Evolutionary conservation across 2,797 vertebrate species (phyloP).

Genomic region (Mormyrus proboscirostris): DNA sequence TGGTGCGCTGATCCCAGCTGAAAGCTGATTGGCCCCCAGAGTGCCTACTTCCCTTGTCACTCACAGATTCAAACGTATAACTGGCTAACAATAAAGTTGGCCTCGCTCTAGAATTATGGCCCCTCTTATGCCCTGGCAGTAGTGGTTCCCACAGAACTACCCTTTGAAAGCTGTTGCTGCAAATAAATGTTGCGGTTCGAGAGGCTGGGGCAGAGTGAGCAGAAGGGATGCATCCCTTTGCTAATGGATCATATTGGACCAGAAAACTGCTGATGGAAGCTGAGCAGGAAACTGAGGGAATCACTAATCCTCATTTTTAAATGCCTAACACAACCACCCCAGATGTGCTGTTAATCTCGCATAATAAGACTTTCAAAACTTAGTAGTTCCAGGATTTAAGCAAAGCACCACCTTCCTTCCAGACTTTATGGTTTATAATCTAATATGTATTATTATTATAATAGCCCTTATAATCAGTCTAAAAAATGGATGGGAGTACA

Average conservation of each 20-base stretch:
- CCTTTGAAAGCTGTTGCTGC: background rate
- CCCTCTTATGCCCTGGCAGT: background rate
- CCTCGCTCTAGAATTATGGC: background rate
- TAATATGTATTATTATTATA: background rate
- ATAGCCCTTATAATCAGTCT: too few relatives aligned
- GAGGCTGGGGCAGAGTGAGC: background rate
- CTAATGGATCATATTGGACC: background rate
- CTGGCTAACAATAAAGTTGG: background rate
- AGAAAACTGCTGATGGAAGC: background rate
- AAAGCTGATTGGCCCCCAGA: background rate
- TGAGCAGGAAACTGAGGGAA: background rate
- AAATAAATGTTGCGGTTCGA: background rate
- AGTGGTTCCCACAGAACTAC: background rate
- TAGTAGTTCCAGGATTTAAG: background rate
- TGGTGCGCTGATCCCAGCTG: background rate
- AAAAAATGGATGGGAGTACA: too few relatives aligned
- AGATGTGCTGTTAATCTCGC: background rate
- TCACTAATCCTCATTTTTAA: background rate
- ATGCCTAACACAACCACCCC: background rate
- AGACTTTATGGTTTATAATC: background rate
- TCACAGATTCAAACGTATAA: background rate
- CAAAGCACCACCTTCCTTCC: background rate
- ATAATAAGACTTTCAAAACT: background rate
- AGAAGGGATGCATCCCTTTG: background rate
- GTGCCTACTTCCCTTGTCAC: background rate